phyloP scores from a whole-genome alignment of 2,888 invertebrate genomes.

The Ophioninae sp. region DNA sequence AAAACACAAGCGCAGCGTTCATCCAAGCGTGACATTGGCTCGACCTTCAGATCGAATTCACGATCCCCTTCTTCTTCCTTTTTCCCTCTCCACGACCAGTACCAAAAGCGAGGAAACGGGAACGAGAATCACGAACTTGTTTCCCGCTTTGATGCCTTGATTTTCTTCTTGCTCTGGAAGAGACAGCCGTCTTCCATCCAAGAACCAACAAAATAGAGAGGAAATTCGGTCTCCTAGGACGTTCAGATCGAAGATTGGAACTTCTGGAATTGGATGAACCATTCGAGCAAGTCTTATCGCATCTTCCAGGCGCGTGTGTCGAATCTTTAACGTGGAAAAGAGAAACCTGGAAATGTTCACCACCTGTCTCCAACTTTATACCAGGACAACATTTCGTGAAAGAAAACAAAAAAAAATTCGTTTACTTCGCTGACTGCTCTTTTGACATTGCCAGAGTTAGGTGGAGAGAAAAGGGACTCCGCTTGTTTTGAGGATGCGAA shows the following conservation, averaged over 20 bases:
- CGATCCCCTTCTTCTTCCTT: conserved; percentile 34
- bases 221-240: not conserved
- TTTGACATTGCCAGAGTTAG: conserved; percentile 1
- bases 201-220: not conserved
- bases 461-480: not conserved
- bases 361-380: not conserved
- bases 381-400: too few relatives aligned
- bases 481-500: conserved; percentile 32
- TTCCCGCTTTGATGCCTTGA: conserved; percentile 70
- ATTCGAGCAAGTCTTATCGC: conserved; percentile 71
- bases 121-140: conserved; percentile 63
- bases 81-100: conserved; percentile 9
- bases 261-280: conserved; percentile 76
- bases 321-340: conserved; percentile 70
- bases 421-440: not conserved
- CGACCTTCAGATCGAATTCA: conserved; percentile 9
- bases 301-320: conserved; percentile 72
- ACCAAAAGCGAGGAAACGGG: conserved; percentile 18
- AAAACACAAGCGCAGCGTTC: conserved; percentile 49
- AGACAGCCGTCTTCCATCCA: conserved; percentile 47
- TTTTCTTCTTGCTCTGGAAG: conserved; percentile 69
- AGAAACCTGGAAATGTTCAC: not conserved
- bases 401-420: too few relatives aligned
- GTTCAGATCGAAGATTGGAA: conserved; percentile 74
- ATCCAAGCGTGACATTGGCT: conserved; percentile 65